Conservation (phyloP, 2,888 invertebrate species). For the Meta bourneti region DNA sequence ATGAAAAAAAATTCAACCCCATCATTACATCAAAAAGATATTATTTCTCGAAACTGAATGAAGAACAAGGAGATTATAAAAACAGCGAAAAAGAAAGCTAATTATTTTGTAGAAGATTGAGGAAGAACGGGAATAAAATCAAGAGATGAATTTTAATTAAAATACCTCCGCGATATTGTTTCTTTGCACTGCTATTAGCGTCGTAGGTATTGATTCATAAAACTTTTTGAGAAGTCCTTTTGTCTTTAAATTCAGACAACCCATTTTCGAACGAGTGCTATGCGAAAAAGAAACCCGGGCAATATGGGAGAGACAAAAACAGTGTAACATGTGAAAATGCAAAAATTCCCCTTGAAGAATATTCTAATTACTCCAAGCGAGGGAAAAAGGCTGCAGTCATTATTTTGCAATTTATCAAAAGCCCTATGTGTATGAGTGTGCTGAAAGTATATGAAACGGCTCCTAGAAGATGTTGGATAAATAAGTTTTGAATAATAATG, state of each 20-base stretch:
- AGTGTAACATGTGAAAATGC: not conserved
- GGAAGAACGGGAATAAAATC: constrained; percentile 14
- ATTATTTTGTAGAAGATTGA: constrained; percentile 42
- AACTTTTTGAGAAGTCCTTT: not conserved
- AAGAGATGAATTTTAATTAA: constrained; percentile 36
- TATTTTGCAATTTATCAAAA: not conserved
- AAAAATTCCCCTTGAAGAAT: not conserved
- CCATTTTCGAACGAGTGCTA: not conserved
- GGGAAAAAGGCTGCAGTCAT: not conserved
- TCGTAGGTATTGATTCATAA: not conserved
- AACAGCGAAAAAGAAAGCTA: not conserved
- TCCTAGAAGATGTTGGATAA: not conserved
- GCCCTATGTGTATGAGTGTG: not conserved
- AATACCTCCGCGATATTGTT: not conserved
- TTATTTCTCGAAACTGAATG: constrained; percentile 12
- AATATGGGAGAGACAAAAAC: not conserved
- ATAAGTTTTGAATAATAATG: constrained; percentile 39
- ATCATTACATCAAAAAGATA: not conserved
- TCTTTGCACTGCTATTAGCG: not conserved
- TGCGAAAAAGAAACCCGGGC: not conserved
- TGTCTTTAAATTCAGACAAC: not conserved
- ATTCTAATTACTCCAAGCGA: not conserved
- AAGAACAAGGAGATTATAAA: constrained; percentile 3
- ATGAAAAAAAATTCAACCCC: not conserved
- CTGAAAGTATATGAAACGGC: not conserved